Evolutionary conservation across 2,888 invertebrate species (phyloP), one percentile per base, ranked within the genome.

Genomic region (Terebella lapidaria): DNA sequence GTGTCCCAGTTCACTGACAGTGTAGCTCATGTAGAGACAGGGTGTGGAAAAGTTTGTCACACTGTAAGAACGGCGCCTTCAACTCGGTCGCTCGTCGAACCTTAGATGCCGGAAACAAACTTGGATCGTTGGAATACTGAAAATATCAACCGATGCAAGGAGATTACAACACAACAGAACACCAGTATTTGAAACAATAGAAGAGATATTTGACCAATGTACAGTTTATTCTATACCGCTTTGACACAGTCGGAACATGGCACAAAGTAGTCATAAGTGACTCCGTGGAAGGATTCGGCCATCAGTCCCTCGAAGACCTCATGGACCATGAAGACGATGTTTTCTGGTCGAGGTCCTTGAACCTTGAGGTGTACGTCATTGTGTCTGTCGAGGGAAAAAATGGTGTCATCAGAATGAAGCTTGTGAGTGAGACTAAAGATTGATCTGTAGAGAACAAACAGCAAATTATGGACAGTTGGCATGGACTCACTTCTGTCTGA

Each of bases 281-380:
- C 76, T 3, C 79, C 79, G 29, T 74, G 70, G 69, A 78, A 80
- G 0, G 77, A 77, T 65, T 79, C 79, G 18, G 69, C 57, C 27
- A 79, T 78, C 27, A 80, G 68, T 3, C 70, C 70, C 64, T 79
- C 79, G 68, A 78, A 74, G 54, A 79, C 77, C 61, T 80, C 80
- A 66, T 80, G 78, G 18, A 80, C 74, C 51, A 79, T 64, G 65
- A 78, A 76, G 27, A 78, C 62, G 53, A 79, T 68, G 64, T 79
- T 80, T 62, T 79, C 79, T 27, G 80, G 80, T 2, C 74, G 63
- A 24, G 74, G 72, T 20, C 79, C 79, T 55, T 75, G 74, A 18
- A 74, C 78, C 42, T 67, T 71, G 2, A 79, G 73, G 47, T 71
- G 58, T 58, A 79, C 67, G 60, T 75, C 71, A 24, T 49, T 49